A percentile compares a stretch with the other conserved stretches of the same genome.
Conservation (phyloP, 2,797 vertebrate genomes). For the Lagodon rhomboides region DNA sequence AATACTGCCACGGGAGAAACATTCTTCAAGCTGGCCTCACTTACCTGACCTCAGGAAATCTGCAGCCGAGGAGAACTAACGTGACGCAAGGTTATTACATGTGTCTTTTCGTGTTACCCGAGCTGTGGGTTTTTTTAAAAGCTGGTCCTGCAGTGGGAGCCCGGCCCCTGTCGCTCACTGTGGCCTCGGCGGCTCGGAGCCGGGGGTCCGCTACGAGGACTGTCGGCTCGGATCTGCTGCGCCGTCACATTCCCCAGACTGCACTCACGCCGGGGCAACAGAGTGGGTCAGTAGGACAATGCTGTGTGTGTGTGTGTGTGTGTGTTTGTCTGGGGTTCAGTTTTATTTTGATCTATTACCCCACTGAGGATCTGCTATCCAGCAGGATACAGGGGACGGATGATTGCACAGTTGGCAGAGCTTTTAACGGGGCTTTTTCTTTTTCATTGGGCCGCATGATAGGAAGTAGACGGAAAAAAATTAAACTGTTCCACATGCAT, state of each 20-base stretch:
- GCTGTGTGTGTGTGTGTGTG: slow-evolving; percentile 40
- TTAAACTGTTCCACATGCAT: slow-evolving; percentile 25
- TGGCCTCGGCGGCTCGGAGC: slow-evolving; percentile 47
- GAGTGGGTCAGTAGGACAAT: slow-evolving; percentile 81
- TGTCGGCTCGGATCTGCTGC: slow-evolving; percentile 55
- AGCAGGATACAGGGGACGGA: slow-evolving; percentile 50
- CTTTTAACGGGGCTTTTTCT: slow-evolving; percentile 42
- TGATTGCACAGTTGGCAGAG: slow-evolving; percentile 62
- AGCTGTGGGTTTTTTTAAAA: slow-evolving; percentile 19
- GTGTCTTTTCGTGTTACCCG: slow-evolving; percentile 18
- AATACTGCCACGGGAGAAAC: slow-evolving; percentile 6
- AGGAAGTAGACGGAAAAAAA: slow-evolving; percentile 42
- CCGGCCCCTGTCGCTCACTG: slow-evolving; percentile 44
- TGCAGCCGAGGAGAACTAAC: neutral
- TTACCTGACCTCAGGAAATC: slow-evolving; percentile 30
- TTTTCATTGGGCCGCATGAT: slow-evolving; percentile 35
- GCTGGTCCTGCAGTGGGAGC: slow-evolving; percentile 20
- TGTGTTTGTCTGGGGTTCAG: slow-evolving; percentile 61
- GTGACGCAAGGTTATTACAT: slow-evolving; percentile 34
- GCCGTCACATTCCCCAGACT: slow-evolving; percentile 66
- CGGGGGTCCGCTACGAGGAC: slow-evolving; percentile 11
- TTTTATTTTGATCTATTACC: slow-evolving; percentile 68
- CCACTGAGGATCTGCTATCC: slow-evolving; percentile 54
- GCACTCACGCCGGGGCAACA: slow-evolving; percentile 38
- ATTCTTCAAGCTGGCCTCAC: slow-evolving; percentile 15